Percentiles rank a stretch among this genome's conserved stretches.
Evolutionary conservation across 2,113 vertebrate species (phyloP).

Genomic region (Eurypyga helias): DNA sequence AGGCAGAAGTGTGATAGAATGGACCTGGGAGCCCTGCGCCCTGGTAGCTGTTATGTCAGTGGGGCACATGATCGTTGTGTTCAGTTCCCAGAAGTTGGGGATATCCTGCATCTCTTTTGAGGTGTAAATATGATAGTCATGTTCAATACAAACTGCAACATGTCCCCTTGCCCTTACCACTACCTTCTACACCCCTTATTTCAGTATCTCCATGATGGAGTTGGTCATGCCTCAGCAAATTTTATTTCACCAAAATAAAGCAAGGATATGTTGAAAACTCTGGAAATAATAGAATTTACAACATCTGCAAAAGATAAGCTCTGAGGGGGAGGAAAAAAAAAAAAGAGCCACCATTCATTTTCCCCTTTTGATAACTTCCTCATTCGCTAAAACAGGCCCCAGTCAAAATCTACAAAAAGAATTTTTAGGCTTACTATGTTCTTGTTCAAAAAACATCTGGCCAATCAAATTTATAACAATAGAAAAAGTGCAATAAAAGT

Average conservation of each 20-base stretch:
- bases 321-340: neutral
- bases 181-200: neutral
- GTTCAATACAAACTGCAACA: neutral
- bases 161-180: neutral
- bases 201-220: neutral
- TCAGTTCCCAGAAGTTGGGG: neutral
- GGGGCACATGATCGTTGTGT: rapidly evolving
- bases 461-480: constrained; percentile 79
- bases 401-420: constrained; percentile 59
- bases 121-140: rapidly evolving
- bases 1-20: too few relatives aligned
- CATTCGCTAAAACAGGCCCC: constrained; percentile 55
- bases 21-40: neutral
- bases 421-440: too few relatives aligned
- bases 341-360: neutral
- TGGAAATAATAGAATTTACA: constrained; percentile 53
- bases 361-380: constrained; percentile 61
- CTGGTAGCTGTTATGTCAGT: rapidly evolving
- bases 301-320: constrained; percentile 72
- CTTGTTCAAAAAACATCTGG: too few relatives aligned
- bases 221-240: neutral
- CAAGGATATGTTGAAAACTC: constrained; percentile 45
- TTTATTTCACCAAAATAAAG: constrained; percentile 34
- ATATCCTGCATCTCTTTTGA: rapidly evolving
- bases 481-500: constrained; percentile 75